Percentiles rank a stretch among this genome's conserved stretches.
phyloP scores from a whole-genome alignment of 35 echinoderm and acorn worm genomes.

The Heliocidaris tuberculata region DNA sequence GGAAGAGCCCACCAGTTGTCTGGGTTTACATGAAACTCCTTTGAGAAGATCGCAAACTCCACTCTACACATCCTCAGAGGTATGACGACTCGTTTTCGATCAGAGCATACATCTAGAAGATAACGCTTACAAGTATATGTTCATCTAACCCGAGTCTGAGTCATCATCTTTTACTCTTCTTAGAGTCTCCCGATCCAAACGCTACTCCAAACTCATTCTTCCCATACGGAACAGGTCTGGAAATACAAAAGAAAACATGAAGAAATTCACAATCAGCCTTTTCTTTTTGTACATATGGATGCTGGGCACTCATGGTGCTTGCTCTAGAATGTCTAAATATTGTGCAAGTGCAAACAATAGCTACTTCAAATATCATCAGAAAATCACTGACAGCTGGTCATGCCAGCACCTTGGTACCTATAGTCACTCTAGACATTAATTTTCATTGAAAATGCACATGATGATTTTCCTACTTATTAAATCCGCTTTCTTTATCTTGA shows the following conservation, averaged over 20 bases:
- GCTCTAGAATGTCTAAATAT: too few species aligned
- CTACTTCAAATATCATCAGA: too few species aligned
- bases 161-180: slow-evolving; percentile 80
- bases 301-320: too few species aligned
- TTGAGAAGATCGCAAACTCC: too few species aligned
- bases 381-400: too few species aligned
- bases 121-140: neutral
- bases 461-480: too few species aligned
- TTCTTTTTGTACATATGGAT: neutral
- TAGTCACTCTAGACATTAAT: neutral
- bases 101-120: neutral
- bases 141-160: neutral
- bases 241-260: slow-evolving; percentile 42
- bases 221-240: slow-evolving; percentile 57
- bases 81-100: neutral
- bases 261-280: neutral
- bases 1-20: neutral
- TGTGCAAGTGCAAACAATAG: too few species aligned
- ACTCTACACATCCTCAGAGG: neutral
- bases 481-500: neutral
- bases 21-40: neutral
- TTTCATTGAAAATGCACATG: neutral
- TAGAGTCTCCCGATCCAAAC: slow-evolving; percentile 66
- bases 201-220: slow-evolving; percentile 80
- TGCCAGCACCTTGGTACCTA: neutral